Evolutionary conservation across 1,140 invertebrate species (phyloP).

Genomic region (Delia radicum): DNA sequence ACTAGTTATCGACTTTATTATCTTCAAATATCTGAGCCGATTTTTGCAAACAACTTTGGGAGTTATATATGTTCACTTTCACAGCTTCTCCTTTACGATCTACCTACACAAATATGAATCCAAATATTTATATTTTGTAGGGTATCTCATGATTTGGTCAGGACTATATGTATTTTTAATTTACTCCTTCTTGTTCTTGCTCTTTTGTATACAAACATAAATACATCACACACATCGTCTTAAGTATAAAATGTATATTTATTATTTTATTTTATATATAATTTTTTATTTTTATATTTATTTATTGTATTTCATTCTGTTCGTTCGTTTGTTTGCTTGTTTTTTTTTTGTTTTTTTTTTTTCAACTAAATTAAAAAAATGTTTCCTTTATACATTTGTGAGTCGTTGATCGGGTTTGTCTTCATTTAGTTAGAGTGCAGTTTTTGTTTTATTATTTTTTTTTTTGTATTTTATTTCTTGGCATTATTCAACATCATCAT

Average conservation of each 20-base stretch:
- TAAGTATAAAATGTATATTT: conserved; percentile 32
- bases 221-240: not conserved
- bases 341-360: not conserved
- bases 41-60: too few species aligned
- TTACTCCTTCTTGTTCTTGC: too few species aligned
- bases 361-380: not conserved
- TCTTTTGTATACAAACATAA: not conserved
- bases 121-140: too few species aligned
- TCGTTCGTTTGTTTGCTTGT: conserved; percentile 8
- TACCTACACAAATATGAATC: too few species aligned
- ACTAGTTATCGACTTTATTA: too few species aligned
- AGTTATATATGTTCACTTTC: too few species aligned
- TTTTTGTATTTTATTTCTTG: not conserved
- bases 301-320: not conserved
- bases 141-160: too few species aligned
- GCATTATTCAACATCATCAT: not conserved
- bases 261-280: conserved; percentile 41
- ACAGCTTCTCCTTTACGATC: too few species aligned
- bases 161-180: too few species aligned
- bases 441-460: conserved; percentile 28
- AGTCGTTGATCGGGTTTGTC: conserved; percentile 19
- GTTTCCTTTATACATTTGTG: not conserved
- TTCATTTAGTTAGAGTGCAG: conserved; percentile 49
- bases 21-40: too few species aligned
- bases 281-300: conserved; percentile 37